Base-by-base conservation (phyloP, 2,888 invertebrate species). In the Phoronis australis region DNA sequence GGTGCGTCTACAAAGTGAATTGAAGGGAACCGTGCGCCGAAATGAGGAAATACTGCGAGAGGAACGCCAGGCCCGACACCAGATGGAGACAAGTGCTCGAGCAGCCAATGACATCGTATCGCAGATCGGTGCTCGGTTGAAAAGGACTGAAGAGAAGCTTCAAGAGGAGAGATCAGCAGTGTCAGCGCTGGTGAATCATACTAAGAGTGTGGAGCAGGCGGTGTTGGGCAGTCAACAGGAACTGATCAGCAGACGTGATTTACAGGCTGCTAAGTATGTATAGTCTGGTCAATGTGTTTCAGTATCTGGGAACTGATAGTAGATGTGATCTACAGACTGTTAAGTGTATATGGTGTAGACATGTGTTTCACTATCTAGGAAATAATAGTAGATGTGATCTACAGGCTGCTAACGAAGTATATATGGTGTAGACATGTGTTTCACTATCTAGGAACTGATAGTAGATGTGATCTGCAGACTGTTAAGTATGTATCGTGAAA, bases 161-260 rank as follows among this genome's bases (percentile, higher is more conserved):
- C 56, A 62, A 31, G 72, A 76, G 26, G 74, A 76, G 48, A 64
- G 65, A 45, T 49, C 62, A 4, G 62, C 71, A 1, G 50, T 75
- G 41, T 57, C 64, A 38, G 56, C 65, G 3, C 57, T 75, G 42
- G 65, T 69, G 42, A 63, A 57, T 40, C 72, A 75, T 50, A 67
- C 69, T 5, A 69, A 70, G 56, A 64, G 61, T 42, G 65, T 76
- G 37, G 75, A 76, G 55, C 71, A 74, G 57, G 60, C 65, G 2
- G 64, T 74, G 9, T 50, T 69, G 31, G 60, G 64, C 42, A 65
- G 66, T 51, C 74, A 75, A 45, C 68, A 73, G 54, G 75, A 72
- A 45, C 55, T 68, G 3, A 51, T 65, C 22, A 53, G 57, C 27
- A 61, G 66, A 45, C 62, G 66, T 50, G 74, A 75, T 50, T 49